A percentile compares a stretch with the other conserved stretches of the same genome.
These are phyloP conservation scores for Melinaea marsaeus DNA, from an alignment of 2,888 invertebrate genomes.

Conservation along the genomic window DNA sequence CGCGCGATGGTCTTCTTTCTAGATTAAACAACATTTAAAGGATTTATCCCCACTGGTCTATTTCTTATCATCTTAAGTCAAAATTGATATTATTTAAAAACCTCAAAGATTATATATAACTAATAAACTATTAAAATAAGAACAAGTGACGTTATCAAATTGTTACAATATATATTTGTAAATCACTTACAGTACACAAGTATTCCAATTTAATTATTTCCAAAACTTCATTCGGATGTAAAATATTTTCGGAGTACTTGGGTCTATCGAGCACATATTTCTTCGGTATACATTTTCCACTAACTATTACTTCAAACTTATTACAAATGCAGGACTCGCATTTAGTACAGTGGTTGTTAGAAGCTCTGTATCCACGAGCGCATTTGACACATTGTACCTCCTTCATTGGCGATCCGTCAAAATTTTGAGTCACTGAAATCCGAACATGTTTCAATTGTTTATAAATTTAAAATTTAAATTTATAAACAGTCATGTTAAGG, in stretches of 20 bases:
- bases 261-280: constrained; percentile 52
- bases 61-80: too few species aligned
- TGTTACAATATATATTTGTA: too few species aligned
- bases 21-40: constrained; percentile 12
- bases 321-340: constrained; percentile 57
- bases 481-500: neutral
- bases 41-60: too few species aligned
- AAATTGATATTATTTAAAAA: neutral
- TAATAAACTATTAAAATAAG: too few species aligned
- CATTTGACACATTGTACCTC: constrained; percentile 69
- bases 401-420: constrained; percentile 62
- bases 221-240: constrained; percentile 52
- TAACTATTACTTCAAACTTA: constrained; percentile 49
- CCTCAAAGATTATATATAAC: neutral
- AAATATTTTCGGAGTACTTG: constrained; percentile 49
- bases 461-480: neutral
- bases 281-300: constrained; percentile 55
- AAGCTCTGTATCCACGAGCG: constrained; percentile 52
- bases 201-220: constrained; percentile 63
- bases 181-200: constrained; percentile 57
- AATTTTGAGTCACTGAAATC: constrained; percentile 59
- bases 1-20: constrained; percentile 36
- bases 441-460: neutral
- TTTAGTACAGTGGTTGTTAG: constrained; percentile 50
- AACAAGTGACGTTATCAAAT: too few species aligned